Evolutionary conservation across 2,797 vertebrate species (phyloP).

Genomic region (Aplochiton taeniatus): DNA sequence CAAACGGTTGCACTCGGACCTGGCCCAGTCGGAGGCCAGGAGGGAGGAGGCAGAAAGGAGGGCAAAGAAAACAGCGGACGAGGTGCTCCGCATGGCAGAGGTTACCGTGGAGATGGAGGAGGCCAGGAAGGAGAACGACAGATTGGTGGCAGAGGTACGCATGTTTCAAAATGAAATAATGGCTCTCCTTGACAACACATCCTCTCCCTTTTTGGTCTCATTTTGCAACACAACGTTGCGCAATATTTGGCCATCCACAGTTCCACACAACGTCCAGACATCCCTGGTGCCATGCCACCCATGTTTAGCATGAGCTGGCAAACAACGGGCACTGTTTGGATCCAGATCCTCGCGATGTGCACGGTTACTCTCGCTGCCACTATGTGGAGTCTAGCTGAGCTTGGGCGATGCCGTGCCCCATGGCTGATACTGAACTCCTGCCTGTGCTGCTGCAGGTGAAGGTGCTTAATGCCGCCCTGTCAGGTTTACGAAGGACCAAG

Average conservation of each 20-base stretch:
- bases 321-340: too few species aligned
- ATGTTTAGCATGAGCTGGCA: too few species aligned
- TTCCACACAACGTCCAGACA: too few species aligned
- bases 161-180: background rate
- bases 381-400: too few species aligned
- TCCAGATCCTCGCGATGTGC: too few species aligned
- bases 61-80: conserved; percentile 44
- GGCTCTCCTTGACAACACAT: background rate
- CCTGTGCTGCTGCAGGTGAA: conserved; percentile 50
- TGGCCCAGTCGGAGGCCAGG: conserved; percentile 65
- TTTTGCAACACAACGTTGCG: too few species aligned
- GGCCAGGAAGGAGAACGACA: conserved; percentile 47
- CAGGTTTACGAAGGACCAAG: conserved; percentile 47
- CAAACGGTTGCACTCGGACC: conserved; percentile 64
- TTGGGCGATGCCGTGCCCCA: too few species aligned
- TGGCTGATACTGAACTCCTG: too few species aligned
- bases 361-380: too few species aligned
- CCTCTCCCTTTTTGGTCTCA: too few species aligned
- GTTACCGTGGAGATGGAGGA: conserved; percentile 53
- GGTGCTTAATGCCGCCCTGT: conserved; percentile 37
- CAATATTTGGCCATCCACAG: too few species aligned
- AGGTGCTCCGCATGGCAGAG: conserved; percentile 43
- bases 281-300: too few species aligned
- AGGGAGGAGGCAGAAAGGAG: conserved; percentile 59
- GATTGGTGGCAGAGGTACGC: conserved; percentile 55